Percentiles rank a stretch among this genome's conserved stretches.
phyloP scores from a whole-genome alignment of 92 coral and sea anemone genomes.

The Epizoanthus fatuus region DNA sequence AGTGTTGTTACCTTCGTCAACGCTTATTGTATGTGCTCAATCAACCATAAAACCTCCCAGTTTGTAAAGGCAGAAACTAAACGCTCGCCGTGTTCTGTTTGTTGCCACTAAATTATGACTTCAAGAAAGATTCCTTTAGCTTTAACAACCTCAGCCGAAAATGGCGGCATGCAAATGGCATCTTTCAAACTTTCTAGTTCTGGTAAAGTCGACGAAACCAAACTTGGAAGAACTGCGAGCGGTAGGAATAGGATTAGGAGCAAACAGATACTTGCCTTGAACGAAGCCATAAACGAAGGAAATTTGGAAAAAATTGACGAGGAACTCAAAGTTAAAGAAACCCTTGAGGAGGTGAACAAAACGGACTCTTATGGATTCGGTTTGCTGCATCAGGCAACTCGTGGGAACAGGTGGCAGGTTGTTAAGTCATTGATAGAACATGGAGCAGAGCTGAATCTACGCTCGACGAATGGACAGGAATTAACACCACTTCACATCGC shows the following conservation, averaged over 20 bases:
- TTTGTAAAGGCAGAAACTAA: neutral
- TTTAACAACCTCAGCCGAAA: neutral
- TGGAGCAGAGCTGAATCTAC: conserved; percentile 7
- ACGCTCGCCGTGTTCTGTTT: neutral
- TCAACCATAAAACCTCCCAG: neutral
- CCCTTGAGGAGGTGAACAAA: neutral
- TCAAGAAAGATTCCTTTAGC: neutral
- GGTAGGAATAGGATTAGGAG: neutral
- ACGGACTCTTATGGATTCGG: neutral
- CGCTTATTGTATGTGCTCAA: neutral
- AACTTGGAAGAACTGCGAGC: neutral
- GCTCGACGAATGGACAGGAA: conserved; percentile 12
- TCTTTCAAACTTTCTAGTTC: neutral
- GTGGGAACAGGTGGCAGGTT: neutral
- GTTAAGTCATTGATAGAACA: conserved; percentile 1
- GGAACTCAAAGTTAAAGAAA: neutral
- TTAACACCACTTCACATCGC: conserved; percentile 34
- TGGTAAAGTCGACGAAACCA: neutral
- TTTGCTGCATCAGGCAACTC: conserved; percentile 9
- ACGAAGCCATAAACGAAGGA: conserved; percentile 18
- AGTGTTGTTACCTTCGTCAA: no score
- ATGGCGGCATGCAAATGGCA: neutral
- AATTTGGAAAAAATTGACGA: conserved; percentile 11
- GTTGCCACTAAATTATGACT: neutral
- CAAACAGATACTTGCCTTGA: neutral